Conservation (phyloP, 2,797 vertebrate genomes). For the Synaphobranchus kaupii region DNA sequence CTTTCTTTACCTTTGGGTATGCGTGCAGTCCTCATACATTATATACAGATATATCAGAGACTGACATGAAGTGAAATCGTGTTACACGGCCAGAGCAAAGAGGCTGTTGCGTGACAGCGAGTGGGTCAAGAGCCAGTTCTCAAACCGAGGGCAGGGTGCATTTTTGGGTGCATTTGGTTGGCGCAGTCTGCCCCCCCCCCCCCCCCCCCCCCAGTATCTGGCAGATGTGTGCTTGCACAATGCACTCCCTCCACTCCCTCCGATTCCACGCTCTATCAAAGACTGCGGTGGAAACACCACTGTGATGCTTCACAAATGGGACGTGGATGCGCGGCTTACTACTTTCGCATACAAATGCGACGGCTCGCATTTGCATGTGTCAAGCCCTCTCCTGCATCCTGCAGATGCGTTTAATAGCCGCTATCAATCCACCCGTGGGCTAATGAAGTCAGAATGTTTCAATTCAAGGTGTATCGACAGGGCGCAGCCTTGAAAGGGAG, state of each 20-base stretch:
- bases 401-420: neutral
- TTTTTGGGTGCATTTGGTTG: neutral
- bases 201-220: neutral
- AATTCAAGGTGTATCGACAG: neutral
- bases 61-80: neutral
- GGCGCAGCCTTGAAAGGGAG: conserved; percentile 18
- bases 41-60: neutral
- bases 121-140: neutral
- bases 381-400: neutral
- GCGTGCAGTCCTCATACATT: neutral
- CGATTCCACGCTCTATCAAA: neutral
- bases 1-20: neutral
- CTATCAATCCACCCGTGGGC: neutral
- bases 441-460: conserved; percentile 20
- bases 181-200: neutral
- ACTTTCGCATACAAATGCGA: neutral
- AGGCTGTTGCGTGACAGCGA: neutral
- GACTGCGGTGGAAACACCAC: neutral
- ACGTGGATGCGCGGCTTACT: neutral
- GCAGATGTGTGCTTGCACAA: neutral
- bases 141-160: neutral
- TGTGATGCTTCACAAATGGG: neutral
- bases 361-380: neutral
- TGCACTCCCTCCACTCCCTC: neutral
- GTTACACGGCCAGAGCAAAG: neutral